These are phyloP conservation scores for Frankliniella fusca DNA, from an alignment of 2,888 invertebrate species.

Conservation along the genomic window DNA sequence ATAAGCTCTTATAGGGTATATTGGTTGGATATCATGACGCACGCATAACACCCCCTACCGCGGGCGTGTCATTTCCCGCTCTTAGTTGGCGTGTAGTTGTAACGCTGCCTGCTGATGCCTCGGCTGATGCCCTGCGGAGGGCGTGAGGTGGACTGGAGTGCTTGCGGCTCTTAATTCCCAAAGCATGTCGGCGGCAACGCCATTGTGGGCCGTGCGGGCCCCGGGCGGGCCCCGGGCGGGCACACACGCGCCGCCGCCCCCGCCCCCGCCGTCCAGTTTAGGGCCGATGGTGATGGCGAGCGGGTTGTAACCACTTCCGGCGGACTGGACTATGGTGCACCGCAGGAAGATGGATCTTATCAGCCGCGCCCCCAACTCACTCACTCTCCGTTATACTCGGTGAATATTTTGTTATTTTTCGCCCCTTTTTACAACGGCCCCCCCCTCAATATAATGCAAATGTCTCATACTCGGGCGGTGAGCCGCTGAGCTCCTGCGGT, in stretches of 20 bases:
- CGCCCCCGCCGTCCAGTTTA: not conserved
- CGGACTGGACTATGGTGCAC: not conserved
- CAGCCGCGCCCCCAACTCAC: not conserved
- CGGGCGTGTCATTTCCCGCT: too few relatives aligned
- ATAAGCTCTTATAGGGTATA: too few relatives aligned
- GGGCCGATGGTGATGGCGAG: not conserved
- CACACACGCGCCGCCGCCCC: not conserved
- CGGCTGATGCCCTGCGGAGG: too few relatives aligned
- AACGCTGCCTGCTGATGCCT: too few relatives aligned
- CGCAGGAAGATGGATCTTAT: not conserved
- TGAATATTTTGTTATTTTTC: not conserved
- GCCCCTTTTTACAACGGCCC: not conserved
- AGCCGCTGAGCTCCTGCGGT: not conserved
- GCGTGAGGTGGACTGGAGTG: not conserved
- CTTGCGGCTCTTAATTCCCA: not conserved
- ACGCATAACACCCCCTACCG: too few relatives aligned
- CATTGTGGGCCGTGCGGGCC: not conserved
- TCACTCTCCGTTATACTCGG: not conserved
- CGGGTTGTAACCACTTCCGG: not conserved
- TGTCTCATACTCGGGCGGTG: not conserved
- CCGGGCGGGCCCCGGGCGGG: not conserved
- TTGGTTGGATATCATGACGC: too few relatives aligned
- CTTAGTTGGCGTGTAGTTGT: too few relatives aligned
- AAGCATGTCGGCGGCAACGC: not conserved
- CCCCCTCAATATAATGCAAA: conserved; percentile 15